Base-by-base conservation (phyloP, 2,797 vertebrate species). In the Cynopterus sphinx region DNA sequence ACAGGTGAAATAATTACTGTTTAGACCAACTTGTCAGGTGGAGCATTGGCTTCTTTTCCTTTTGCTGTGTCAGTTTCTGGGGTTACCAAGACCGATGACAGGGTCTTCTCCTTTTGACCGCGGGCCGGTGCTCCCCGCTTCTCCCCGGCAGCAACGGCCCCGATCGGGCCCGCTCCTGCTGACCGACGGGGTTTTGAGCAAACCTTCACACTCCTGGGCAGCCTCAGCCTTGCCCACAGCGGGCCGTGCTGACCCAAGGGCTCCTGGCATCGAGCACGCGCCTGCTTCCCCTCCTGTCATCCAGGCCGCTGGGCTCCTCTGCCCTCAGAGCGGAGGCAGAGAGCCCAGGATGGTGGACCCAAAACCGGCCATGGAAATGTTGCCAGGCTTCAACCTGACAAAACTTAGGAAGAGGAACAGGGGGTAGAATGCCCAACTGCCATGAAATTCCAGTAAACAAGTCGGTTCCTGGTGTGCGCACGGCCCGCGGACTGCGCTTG, bases 1-100 rank as follows among this genome's bases (percentile, higher is more conserved):
- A 79, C 73, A 96, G 96, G 90, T 98, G 91, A 98, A 98, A 98
- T 98, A 98, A 98, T 98, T 97, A 97, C 68, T 63, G 73, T 75
- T 98, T 98, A 96, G 39, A 70, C 88, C 21, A 75, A 86, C 96
- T 97, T 97, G 67, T 97, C 88, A 97, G 77, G 94, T 43, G 90
- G 74, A 86, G 71, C 96, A 96, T 98, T 95, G 97, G 77, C 43
- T 83, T 57, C 90, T 71, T 51, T 6, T 12, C 6, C 41, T 33
- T 96, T 94, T 96, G 96, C 10, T 46, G 0, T 98, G 96, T 97
- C 91, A 68, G 43, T 96, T 97, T 96, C 96, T 96, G 77, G n/a
- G 92, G 17, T 97, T 96, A 75, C 43, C 95, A 90, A 97, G 97
- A 46, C 33, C 94, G 46, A 77, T 94, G 82, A 91, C n/a, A 68